Percentiles rank a stretch among this genome's conserved stretches.
Conservation (phyloP, 2,797 vertebrate genomes). For the Molothrus ater region DNA sequence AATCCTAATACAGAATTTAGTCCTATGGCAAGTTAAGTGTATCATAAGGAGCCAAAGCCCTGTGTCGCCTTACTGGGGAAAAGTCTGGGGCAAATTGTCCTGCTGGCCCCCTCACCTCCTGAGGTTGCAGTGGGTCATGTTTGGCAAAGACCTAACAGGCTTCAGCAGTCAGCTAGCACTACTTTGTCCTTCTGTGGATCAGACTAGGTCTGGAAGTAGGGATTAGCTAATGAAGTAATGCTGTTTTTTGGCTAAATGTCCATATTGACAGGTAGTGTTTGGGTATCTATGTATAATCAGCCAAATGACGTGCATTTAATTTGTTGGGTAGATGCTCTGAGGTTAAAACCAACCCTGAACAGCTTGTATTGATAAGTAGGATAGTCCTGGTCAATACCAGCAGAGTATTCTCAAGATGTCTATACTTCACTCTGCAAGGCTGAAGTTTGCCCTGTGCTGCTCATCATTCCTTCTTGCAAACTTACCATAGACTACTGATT, state of each 20-base stretch:
- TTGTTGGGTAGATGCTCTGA: neutral
- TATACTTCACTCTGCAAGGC: neutral
- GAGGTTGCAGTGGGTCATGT: neutral
- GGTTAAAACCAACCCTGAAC: neutral
- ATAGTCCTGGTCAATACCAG: neutral
- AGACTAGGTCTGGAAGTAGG: neutral
- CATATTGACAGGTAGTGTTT: neutral
- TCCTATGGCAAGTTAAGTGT: neutral
- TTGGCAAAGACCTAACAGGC: neutral
- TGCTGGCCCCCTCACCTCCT: neutral
- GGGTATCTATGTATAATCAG: neutral
- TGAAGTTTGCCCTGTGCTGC: neutral
- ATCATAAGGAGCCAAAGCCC: neutral
- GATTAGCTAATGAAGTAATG: neutral
- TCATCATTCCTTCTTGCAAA: neutral
- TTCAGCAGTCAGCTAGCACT: neutral
- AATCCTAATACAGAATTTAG: neutral
- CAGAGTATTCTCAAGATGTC: neutral
- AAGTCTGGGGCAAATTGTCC: neutral
- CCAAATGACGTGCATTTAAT: neutral
- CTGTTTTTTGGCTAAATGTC: neutral
- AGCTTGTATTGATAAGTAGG: neutral
- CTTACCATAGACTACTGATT: neutral
- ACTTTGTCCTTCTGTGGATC: neutral
- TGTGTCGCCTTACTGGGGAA: neutral